Percentiles rank a stretch among this genome's conserved stretches.
Evolutionary conservation across 2,888 invertebrate genomes (phyloP).

Genomic region (Monoplex corrugatus): DNA sequence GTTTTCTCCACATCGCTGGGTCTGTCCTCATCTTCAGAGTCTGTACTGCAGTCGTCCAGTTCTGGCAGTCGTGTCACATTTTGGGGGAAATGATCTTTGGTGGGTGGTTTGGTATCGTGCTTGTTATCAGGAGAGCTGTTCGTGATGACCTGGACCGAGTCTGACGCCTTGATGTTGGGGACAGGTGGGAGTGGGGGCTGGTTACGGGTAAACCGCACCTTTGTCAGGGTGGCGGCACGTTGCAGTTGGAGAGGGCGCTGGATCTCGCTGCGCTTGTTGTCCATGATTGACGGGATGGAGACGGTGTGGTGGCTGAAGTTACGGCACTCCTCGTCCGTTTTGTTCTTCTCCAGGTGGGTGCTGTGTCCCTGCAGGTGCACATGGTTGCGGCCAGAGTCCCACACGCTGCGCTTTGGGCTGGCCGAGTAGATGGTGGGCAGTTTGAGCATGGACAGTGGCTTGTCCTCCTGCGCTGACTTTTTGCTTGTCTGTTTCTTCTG

Average conservation of each 20-base stretch:
- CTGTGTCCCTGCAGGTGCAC: constrained; percentile 40
- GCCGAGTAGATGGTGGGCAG: constrained; percentile 50
- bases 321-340: constrained; percentile 41
- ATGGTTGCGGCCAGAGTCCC: constrained; percentile 65
- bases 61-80: not conserved
- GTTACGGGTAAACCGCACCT: not conserved
- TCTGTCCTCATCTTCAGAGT: not conserved
- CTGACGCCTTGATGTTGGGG: not conserved
- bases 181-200: not conserved
- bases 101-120: not conserved
- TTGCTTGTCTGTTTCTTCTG: not conserved
- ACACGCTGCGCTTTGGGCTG: constrained; percentile 57
- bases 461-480: not conserved
- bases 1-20: not conserved
- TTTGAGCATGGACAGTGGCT: constrained; percentile 25
- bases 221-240: constrained; percentile 28
- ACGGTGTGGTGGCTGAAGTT: constrained; percentile 53
- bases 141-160: not conserved
- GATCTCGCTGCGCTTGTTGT: constrained; percentile 65
- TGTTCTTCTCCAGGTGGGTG: constrained; percentile 44
- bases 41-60: not conserved
- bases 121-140: no score
- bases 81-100: constrained; percentile 22
- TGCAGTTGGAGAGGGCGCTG: constrained; percentile 53
- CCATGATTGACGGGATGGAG: constrained; percentile 65